Evolutionary conservation across 2,113 vertebrate genomes (phyloP).

Genomic region (Elaphurus davidianus): DNA sequence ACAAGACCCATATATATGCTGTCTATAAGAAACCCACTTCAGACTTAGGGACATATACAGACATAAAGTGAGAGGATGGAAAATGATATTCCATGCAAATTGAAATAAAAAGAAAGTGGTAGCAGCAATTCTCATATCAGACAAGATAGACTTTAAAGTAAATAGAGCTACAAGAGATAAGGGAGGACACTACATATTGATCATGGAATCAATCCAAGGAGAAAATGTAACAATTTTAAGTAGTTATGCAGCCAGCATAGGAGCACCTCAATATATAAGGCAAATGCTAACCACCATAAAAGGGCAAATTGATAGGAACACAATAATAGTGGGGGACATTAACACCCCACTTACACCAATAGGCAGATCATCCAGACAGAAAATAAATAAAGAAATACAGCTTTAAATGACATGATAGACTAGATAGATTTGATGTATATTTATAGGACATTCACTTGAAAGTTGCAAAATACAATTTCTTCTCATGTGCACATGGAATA

Average conservation of each 20-base stretch:
- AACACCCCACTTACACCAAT: background rate
- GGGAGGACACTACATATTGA: background rate
- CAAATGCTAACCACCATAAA: background rate
- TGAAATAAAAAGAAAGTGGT: background rate
- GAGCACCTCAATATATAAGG: background rate
- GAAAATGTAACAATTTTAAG: background rate
- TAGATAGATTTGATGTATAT: background rate
- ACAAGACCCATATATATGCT: background rate
- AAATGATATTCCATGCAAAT: background rate
- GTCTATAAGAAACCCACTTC: background rate
- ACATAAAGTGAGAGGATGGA: background rate
- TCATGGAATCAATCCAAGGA: background rate
- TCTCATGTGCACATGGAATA: background rate
- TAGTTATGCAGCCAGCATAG: background rate
- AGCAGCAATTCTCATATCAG: background rate
- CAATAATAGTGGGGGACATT: background rate
- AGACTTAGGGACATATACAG: background rate
- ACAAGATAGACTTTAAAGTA: background rate
- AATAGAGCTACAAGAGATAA: background rate
- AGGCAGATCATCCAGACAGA: background rate
- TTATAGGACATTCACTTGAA: background rate
- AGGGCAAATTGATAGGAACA: background rate
- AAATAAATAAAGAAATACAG: background rate
- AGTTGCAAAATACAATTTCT: background rate
- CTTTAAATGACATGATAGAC: background rate